A percentile compares a stretch with the other conserved stretches of the same genome.
Evolutionary conservation across 2,797 vertebrate species (phyloP).

Genomic region (Anguilla obscura): DNA sequence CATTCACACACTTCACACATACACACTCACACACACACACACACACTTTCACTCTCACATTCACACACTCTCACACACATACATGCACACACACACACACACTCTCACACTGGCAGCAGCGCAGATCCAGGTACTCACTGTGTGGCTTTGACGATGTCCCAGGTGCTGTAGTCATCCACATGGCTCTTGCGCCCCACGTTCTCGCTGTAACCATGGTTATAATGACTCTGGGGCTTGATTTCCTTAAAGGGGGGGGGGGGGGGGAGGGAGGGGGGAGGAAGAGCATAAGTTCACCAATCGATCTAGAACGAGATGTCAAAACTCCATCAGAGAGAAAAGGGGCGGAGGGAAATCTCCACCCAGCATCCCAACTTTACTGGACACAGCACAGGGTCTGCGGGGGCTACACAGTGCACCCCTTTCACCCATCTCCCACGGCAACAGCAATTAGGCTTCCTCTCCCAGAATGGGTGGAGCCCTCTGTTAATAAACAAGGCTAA

Average conservation of each 20-base stretch:
- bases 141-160: slow-evolving; percentile 99
- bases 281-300: neutral
- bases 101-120: neutral
- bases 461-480: neutral
- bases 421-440: slow-evolving; percentile 2
- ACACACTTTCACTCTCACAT: neutral
- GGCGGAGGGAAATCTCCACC: neutral
- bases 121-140: slow-evolving; percentile 79
- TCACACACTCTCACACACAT: neutral
- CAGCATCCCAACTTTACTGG: neutral
- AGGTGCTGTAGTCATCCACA: slow-evolving; percentile 96
- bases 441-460: neutral
- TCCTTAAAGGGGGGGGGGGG: slow-evolving; percentile 70
- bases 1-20: neutral
- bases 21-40: too few relatives aligned
- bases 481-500: neutral
- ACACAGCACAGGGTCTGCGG: neutral
- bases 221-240: slow-evolving; percentile 93
- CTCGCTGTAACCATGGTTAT: slow-evolving; percentile 93
- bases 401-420: neutral
- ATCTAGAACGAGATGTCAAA: too few relatives aligned
- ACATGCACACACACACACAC: neutral
- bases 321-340: neutral
- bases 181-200: slow-evolving; percentile 89
- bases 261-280: slow-evolving; percentile 23